phyloP scores from a whole-genome alignment of 2,113 vertebrate species.

The Illadopsis cleaveri region DNA sequence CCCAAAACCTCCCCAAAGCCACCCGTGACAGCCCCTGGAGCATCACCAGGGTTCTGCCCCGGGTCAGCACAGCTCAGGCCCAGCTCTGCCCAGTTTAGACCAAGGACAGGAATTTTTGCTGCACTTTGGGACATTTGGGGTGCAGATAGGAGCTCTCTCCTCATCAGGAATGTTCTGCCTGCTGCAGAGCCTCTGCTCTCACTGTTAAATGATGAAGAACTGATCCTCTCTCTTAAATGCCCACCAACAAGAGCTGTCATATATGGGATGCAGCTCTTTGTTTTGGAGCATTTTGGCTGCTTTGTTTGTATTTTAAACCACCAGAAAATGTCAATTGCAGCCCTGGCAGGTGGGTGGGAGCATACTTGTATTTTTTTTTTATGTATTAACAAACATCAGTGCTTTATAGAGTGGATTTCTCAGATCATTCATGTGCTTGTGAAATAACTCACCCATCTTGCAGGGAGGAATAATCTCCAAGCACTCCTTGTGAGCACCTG shows the following conservation, averaged over 20 bases:
- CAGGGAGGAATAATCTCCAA: conserved; percentile 94
- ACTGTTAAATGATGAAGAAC: background rate
- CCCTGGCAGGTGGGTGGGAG: background rate
- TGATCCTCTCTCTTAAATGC: background rate
- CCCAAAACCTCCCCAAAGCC: background rate
- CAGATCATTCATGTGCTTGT: background rate
- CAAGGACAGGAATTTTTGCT: background rate
- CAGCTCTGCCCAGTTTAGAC: background rate
- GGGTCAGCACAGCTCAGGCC: accelerated
- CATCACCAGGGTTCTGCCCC: background rate
- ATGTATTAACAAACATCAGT: background rate
- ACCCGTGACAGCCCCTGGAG: background rate
- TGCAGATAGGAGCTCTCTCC: background rate
- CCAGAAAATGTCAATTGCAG: background rate
- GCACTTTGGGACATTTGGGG: accelerated
- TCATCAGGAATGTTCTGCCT: background rate
- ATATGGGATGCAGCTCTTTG: accelerated
- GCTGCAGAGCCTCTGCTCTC: background rate
- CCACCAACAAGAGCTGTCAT: background rate
- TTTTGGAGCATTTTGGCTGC: background rate
- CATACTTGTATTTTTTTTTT: background rate
- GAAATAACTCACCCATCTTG: conserved; percentile 87
- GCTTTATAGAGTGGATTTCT: background rate
- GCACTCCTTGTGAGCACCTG: conserved; percentile 96
- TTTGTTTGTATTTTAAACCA: background rate